Conservation (phyloP, 2,113 vertebrate genomes). For the Sorex araneus region DNA sequence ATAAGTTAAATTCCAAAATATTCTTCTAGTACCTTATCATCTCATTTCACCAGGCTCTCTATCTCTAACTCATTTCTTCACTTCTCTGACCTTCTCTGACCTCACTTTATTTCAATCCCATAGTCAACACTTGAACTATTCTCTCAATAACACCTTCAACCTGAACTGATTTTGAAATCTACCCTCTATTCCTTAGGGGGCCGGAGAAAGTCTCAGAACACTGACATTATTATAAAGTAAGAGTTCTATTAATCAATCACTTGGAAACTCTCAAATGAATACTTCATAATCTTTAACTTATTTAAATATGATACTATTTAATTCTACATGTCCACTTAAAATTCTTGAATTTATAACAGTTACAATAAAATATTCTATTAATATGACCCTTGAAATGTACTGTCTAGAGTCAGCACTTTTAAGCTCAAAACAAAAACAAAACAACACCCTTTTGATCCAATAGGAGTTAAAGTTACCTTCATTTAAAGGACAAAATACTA, state of each 20-base stretch:
- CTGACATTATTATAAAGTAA: constrained; percentile 4
- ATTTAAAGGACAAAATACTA: constrained; percentile 60
- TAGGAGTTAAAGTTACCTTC: constrained; percentile 70
- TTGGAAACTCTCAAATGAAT: constrained; percentile 36
- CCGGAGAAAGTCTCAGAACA: constrained; percentile 2
- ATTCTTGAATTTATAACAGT: constrained; percentile 43
- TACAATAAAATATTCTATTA: constrained; percentile 50
- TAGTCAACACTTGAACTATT: background rate
- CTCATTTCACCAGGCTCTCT: background rate
- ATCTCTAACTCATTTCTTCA: constrained; percentile 10
- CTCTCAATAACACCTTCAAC: background rate
- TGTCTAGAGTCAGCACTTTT: constrained; percentile 69
- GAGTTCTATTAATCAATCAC: background rate
- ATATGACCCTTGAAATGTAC: constrained; percentile 67
- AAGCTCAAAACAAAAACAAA: constrained; percentile 7
- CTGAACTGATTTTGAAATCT: constrained; percentile 8
- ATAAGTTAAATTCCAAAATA: constrained; percentile 22
- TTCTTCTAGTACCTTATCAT: constrained; percentile 21
- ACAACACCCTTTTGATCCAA: background rate
- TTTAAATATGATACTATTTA: constrained; percentile 32
- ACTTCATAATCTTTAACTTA: constrained; percentile 55
- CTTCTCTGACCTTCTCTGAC: background rate
- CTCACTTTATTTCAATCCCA: background rate
- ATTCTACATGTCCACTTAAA: constrained; percentile 32
- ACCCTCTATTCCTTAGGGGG: constrained; percentile 25